A percentile compares a stretch with the other conserved stretches of the same genome.
These are phyloP conservation scores for Drosophila austrosaltans DNA, from an alignment of 2,888 invertebrate species.

Conservation along the genomic window DNA sequence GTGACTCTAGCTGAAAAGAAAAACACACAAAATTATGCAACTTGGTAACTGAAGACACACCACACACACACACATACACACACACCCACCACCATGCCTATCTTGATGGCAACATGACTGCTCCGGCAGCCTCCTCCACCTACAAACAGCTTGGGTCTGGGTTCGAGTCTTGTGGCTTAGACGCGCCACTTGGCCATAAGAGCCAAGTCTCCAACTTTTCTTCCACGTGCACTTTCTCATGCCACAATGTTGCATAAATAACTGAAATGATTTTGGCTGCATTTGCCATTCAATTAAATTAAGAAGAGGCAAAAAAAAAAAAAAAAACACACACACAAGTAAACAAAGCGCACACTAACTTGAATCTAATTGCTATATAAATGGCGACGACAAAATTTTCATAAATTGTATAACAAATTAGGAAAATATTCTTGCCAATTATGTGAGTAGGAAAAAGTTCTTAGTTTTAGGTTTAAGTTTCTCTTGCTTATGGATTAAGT, in stretches of 20 bases:
- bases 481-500: too few relatives aligned
- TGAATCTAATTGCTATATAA: slow-evolving; percentile 6
- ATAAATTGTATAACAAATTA: too few relatives aligned
- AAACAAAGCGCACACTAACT: slow-evolving; percentile 6
- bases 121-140: too few relatives aligned
- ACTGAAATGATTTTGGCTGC: slow-evolving; percentile 59
- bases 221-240: background rate
- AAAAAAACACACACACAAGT: background rate
- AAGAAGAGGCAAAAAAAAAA: background rate
- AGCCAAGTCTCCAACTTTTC: slow-evolving; percentile 5
- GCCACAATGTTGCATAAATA: slow-evolving; percentile 46
- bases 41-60: slow-evolving; percentile 60
- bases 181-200: slow-evolving; percentile 6
- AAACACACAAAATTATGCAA: slow-evolving; percentile 68
- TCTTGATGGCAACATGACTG: too few relatives aligned
- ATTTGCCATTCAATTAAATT: slow-evolving; percentile 57
- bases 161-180: background rate
- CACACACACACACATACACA: slow-evolving; percentile 22
- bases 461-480: too few relatives aligned
- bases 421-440: too few relatives aligned
- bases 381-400: background rate
- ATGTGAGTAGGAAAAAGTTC: too few relatives aligned
- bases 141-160: too few relatives aligned
- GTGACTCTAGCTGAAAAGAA: slow-evolving; percentile 51
- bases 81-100: background rate